Evolutionary conservation across 1,140 invertebrate species (phyloP), one percentile per base, ranked within the genome.

Genomic region (Panonychus citri): DNA sequence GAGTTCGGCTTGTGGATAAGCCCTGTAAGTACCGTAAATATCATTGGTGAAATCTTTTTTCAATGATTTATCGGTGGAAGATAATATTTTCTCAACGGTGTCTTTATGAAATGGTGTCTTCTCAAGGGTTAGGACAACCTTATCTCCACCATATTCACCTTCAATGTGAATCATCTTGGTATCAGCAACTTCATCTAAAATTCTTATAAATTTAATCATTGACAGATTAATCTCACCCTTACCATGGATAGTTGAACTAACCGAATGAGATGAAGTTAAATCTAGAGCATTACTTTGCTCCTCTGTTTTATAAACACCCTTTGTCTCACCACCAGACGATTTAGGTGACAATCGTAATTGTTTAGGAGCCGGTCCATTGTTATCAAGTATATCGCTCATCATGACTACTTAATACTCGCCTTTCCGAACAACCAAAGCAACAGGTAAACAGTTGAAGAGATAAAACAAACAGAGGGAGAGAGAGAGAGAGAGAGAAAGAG

Each of bases 1-100:
- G 30, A 48, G 34, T 49, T 54, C 42, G 24, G n/a, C 25, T 42
- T 8, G 26, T 52, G 43, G 40, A 12, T 40, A 34, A 7, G 25
- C 26, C 5, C 0, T 81, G 66, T 83, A 89, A 62, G 81, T 82
- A 34, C 80, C 80, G 68, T 93, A 93, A 65, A 90, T 79, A 70
- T 91, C 84, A 73, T 91, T 91, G 17, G 79, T 71, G 63, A 85
- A 81, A 39, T 76, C 57, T 50, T 54, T 37, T 28, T 52, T 34
- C 26, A n/a, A 21, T 10, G 34, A 34, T 17, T 27, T 34, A 5
- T 48, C 55, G 4, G n/a, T 21, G n/a, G 69, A 67, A 52, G 72
- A 75, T 57, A 81, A 79, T 24, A 80, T 66, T 1, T 74, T 65
- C n/a, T 71, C 66, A 40, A 77, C 62, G 48, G 76, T 66, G 50